A percentile compares a stretch with the other conserved stretches of the same genome.
Conservation (phyloP, 2,797 vertebrate species). For the Macropodus opercularis region DNA sequence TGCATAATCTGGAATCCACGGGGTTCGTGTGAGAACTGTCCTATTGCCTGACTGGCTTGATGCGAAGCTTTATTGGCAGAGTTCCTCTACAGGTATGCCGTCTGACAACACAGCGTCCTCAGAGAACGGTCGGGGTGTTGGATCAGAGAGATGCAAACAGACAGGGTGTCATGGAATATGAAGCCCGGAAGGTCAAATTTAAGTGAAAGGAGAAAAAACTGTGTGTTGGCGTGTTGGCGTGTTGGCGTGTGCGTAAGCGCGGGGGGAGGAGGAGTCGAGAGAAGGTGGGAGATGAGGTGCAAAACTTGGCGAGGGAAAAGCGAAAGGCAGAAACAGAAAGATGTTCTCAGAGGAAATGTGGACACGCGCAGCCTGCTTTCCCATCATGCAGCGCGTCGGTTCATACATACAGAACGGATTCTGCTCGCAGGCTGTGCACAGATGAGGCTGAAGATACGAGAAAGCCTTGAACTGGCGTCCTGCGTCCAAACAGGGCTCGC, state of each 20-base stretch:
- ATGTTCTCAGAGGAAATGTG: constrained; percentile 16
- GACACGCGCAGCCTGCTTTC: constrained; percentile 8
- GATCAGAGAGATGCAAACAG: constrained; percentile 76
- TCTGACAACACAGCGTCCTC: constrained; percentile 60
- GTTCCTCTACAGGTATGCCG: constrained; percentile 70
- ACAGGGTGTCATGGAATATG: constrained; percentile 80
- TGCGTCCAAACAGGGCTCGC: constrained; percentile 34
- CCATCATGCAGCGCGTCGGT: constrained; percentile 22
- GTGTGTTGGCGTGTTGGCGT: constrained; percentile 3
- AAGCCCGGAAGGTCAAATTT: constrained; percentile 70
- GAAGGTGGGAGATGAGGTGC: constrained; percentile 20
- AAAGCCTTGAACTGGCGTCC: constrained; percentile 13
- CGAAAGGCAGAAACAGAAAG: constrained; percentile 7
- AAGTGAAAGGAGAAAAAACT: constrained; percentile 52
- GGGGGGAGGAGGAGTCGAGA: constrained; percentile 33
- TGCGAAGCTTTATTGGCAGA: constrained; percentile 68
- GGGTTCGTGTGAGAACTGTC: constrained; percentile 41
- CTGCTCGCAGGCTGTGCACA: constrained; percentile 19
- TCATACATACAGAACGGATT: constrained; percentile 32
- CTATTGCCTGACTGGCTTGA: constrained; percentile 53
- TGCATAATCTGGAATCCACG: constrained; percentile 41
- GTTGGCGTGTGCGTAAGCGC: constrained; percentile 7
- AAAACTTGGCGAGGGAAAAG: constrained; percentile 24
- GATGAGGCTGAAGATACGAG: constrained; percentile 45
- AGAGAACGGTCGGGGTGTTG: constrained; percentile 63